Conservation (phyloP, 2,888 invertebrate genomes). For the Sesamia inferens region DNA sequence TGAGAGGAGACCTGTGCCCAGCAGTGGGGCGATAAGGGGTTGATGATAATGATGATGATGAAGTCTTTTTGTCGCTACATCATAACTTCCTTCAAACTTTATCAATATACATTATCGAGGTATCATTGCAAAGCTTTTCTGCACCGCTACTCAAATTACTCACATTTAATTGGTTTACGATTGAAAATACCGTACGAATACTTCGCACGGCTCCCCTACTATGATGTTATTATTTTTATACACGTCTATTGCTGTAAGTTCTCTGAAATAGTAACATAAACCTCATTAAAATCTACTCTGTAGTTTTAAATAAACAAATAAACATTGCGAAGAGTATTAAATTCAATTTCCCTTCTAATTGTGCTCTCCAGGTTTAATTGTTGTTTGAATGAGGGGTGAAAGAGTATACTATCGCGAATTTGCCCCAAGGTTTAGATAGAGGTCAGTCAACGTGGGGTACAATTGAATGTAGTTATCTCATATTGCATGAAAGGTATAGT, state of each 20-base stretch:
- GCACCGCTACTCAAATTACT: no score
- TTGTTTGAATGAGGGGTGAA: conserved; percentile 6
- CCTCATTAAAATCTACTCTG: conserved; percentile 53
- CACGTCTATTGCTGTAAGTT: not conserved
- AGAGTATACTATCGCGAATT: conserved; percentile 8
- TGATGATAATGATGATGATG: no score
- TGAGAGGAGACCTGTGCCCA: no score
- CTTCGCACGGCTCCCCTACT: no score
- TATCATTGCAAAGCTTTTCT: no score
- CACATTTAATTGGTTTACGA: no score
- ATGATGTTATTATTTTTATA: conserved; percentile 8
- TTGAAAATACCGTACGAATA: no score
- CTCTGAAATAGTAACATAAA: conserved; percentile 27
- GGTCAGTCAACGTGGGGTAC: not conserved
- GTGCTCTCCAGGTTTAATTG: conserved; percentile 26
- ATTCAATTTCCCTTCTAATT: conserved; percentile 23
- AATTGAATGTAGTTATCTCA: not conserved
- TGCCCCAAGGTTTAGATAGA: not conserved
- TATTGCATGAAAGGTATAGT: not conserved
- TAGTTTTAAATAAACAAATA: conserved; percentile 36
- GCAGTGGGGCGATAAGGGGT: no score
- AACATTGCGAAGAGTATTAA: conserved; percentile 14
- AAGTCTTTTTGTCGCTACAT: no score
- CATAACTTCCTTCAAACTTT: no score
- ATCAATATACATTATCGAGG: no score